Evolutionary conservation across 2,113 vertebrate genomes (phyloP).

Genomic region (Emydocephalus ijimae): DNA sequence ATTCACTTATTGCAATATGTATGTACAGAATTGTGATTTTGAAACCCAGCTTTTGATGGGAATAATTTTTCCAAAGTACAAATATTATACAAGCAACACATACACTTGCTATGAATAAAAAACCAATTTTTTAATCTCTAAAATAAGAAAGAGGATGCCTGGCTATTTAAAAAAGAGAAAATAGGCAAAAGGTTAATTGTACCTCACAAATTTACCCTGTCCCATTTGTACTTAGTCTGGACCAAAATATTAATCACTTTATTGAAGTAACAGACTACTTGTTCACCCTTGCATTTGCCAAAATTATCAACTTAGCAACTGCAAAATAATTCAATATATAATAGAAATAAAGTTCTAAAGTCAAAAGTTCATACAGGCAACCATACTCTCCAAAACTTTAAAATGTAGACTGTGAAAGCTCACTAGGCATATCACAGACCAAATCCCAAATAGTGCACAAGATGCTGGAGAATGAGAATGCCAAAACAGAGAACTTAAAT

Average conservation of each 20-base stretch:
- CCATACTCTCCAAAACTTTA: background rate
- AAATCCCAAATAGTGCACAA: background rate
- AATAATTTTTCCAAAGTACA: background rate
- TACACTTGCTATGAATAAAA: background rate
- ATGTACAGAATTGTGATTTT: background rate
- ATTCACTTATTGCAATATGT: background rate
- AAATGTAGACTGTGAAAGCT: background rate
- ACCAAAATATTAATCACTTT: background rate
- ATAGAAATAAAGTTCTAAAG: slow-evolving; percentile 1
- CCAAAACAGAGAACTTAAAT: slow-evolving; percentile 2
- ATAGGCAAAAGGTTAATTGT: background rate
- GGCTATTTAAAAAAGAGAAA: background rate
- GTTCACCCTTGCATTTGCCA: background rate
- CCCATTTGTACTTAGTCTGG: background rate
- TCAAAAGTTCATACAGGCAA: background rate
- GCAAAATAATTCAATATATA: background rate
- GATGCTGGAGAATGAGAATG: background rate
- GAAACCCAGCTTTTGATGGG: background rate
- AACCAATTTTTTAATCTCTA: slow-evolving; percentile 8
- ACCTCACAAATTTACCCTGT: background rate
- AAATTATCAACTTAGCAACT: background rate
- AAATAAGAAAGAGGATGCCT: background rate
- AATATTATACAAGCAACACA: background rate
- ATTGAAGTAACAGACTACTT: background rate
- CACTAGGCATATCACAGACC: background rate